These are phyloP conservation scores for Sapajus apella DNA, from an alignment of 2,113 vertebrate species.

Conservation along the genomic window DNA sequence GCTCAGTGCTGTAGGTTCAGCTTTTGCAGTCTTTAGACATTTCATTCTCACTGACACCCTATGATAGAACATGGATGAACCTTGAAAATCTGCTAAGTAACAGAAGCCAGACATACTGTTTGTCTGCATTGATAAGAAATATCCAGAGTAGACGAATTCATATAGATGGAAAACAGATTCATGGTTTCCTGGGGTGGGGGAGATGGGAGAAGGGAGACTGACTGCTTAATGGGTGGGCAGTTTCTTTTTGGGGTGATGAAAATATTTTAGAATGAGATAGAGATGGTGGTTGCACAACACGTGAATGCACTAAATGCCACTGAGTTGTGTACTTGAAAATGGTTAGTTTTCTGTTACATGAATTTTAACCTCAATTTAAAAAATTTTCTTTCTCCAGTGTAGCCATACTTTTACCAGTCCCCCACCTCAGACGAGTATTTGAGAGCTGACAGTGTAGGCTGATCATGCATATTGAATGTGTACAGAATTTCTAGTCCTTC, in stretches of 20 bases:
- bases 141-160: neutral
- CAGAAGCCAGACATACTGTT: neutral
- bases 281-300: neutral
- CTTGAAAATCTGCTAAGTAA: neutral
- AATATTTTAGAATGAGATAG: neutral
- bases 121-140: neutral
- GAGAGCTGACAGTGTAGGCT: neutral
- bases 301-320: neutral
- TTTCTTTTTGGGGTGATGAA: neutral
- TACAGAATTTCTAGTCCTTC: neutral
- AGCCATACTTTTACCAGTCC: neutral
- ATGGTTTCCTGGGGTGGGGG: neutral
- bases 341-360: neutral
- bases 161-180: neutral
- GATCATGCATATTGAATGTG: too few relatives aligned
- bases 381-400: neutral
- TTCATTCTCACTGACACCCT: neutral
- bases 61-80: neutral
- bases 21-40: neutral
- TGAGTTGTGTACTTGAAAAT: neutral
- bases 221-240: neutral
- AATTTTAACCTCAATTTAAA: neutral
- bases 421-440: neutral
- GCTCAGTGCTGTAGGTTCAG: neutral
- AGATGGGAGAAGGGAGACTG: fast-evolving